phyloP scores from a whole-genome alignment of 1,140 invertebrate genomes.

The Tenebrio molitor region DNA sequence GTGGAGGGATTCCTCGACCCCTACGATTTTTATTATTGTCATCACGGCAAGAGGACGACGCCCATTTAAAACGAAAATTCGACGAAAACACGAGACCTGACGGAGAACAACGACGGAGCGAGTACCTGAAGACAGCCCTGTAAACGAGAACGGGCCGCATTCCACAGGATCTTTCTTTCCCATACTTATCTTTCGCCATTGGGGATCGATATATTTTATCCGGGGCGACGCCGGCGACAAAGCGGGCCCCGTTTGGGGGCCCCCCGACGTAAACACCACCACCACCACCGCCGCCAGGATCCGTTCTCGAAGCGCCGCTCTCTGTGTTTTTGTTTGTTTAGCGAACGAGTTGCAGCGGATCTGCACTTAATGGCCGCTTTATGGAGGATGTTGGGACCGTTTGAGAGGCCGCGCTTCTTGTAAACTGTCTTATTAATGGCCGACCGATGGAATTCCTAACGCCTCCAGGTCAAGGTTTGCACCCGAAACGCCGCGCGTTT shows the following conservation, averaged over 20 bases:
- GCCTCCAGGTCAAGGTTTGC: slow-evolving; percentile 45
- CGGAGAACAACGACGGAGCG: slow-evolving; percentile 33
- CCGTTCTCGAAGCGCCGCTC: not conserved
- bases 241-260: slow-evolving; percentile 15
- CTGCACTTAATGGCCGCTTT: slow-evolving; percentile 33
- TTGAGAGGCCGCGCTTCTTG: slow-evolving; percentile 32
- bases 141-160: slow-evolving; percentile 43
- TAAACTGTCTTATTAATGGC: slow-evolving; percentile 31
- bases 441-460: slow-evolving; percentile 45
- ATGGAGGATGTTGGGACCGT: slow-evolving; percentile 27
- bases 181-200: slow-evolving; percentile 46
- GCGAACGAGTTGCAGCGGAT: slow-evolving; percentile 15
- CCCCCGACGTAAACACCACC: slow-evolving; percentile 8
- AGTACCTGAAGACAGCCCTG: slow-evolving; percentile 39
- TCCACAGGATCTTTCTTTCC: slow-evolving; percentile 46
- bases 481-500: slow-evolving; percentile 18
- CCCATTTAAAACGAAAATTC: slow-evolving; percentile 20
- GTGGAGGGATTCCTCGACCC: slow-evolving; percentile 1
- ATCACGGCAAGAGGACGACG: not conserved
- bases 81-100: slow-evolving; percentile 18
- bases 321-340: slow-evolving; percentile 33
- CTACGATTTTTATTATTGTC: slow-evolving; percentile 1
- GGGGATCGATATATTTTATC: slow-evolving; percentile 47
- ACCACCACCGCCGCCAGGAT: not conserved
- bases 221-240: slow-evolving; percentile 26